Conservation (phyloP, 2,113 vertebrate genomes). For the Notiomystis cincta region DNA sequence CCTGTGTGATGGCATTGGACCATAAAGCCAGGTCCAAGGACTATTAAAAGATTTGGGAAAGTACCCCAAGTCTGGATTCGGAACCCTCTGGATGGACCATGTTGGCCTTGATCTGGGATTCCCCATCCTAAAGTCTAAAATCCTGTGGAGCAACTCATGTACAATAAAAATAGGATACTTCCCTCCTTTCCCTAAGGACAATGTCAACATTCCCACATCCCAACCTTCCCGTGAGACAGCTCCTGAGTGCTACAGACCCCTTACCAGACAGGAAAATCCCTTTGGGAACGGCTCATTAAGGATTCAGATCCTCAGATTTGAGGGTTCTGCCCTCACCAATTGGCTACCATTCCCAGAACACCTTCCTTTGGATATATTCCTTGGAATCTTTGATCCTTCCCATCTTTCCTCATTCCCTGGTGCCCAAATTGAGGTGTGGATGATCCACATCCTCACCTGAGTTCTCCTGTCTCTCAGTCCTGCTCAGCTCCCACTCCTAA, state of each 20-base stretch:
- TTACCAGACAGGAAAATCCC: neutral
- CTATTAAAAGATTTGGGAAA: neutral
- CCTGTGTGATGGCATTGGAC: rapidly evolving
- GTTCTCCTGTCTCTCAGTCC: neutral
- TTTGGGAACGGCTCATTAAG: rapidly evolving
- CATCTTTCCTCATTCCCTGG: neutral
- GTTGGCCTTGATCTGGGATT: neutral
- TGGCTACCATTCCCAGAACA: neutral
- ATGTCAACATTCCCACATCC: neutral
- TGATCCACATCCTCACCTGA: neutral
- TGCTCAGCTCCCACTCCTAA: neutral
- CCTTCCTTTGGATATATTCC: neutral
- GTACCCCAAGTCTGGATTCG: rapidly evolving
- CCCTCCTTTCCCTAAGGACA: neutral
- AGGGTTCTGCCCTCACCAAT: neutral
- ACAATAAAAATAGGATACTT: neutral
- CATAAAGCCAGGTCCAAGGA: neutral
- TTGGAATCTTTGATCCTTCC: neutral
- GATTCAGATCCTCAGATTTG: neutral
- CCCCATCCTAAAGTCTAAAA: neutral
- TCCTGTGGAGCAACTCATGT: neutral
- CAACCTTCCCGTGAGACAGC: rapidly evolving
- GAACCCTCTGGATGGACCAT: rapidly evolving
- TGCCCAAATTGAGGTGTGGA: neutral
- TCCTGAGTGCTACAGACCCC: neutral